Percentiles rank a stretch among this genome's conserved stretches.
Evolutionary conservation across 2,797 vertebrate genomes (phyloP).

Genomic region (Anguilla pacifica): DNA sequence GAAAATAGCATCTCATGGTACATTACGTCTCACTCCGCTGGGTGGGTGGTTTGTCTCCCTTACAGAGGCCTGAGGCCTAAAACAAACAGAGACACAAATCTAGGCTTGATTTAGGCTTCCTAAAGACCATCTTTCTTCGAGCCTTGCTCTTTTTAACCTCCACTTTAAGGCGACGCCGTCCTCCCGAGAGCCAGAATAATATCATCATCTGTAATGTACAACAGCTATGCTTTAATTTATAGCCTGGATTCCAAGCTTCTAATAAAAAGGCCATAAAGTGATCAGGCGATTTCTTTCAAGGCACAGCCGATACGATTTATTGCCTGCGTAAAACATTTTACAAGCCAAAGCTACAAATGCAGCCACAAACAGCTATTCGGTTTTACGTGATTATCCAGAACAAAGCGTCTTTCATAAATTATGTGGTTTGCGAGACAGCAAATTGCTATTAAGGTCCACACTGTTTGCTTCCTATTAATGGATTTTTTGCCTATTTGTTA

Average conservation of each 20-base stretch:
- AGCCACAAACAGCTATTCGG: neutral
- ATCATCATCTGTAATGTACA: constrained; percentile 4
- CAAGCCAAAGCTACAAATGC: constrained; percentile 19
- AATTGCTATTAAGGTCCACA: neutral
- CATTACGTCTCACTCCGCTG: neutral
- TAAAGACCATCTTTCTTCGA: neutral
- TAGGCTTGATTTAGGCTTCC: neutral
- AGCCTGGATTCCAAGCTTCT: constrained; percentile 13
- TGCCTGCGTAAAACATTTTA: constrained; percentile 16
- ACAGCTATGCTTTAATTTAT: constrained; percentile 14
- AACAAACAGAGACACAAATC: neutral
- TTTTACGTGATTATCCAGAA: constrained; percentile 2
- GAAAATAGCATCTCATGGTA: neutral
- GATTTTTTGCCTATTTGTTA: neutral
- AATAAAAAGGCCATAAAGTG: constrained; percentile 10
- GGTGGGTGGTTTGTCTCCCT: neutral
- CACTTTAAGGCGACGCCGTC: neutral
- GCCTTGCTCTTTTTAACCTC: neutral
- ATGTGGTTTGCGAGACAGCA: neutral
- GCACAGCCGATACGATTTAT: constrained; percentile 8
- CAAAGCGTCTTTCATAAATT: constrained; percentile 1
- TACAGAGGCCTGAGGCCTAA: neutral
- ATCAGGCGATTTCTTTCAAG: constrained; percentile 11
- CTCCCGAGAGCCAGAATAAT: neutral
- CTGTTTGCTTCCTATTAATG: neutral